Percentiles rank a stretch among this genome's conserved stretches.
Evolutionary conservation across 2,797 vertebrate genomes (phyloP).

Genomic region (Phrynocephalus forsythii): DNA sequence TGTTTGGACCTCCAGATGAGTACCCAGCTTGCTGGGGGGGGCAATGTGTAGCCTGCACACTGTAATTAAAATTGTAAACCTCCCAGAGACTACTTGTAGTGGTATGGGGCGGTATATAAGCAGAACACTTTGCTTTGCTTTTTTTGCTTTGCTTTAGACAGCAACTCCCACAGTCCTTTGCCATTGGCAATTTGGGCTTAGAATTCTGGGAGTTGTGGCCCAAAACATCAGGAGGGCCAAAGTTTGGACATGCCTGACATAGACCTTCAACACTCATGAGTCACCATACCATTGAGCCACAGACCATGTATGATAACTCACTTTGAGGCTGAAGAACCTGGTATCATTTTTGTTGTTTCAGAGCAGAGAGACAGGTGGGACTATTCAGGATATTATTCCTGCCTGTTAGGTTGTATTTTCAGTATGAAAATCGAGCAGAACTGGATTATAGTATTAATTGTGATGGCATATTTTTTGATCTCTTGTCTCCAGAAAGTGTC

Average conservation of each 20-base stretch:
- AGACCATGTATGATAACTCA: neutral
- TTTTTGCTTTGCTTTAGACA: too few relatives aligned
- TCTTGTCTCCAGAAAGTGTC: slow-evolving; percentile 90
- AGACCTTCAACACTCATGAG: neutral
- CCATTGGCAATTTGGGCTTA: too few relatives aligned
- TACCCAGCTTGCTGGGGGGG: too few relatives aligned
- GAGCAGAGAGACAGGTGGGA: neutral
- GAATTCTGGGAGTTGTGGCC: too few relatives aligned
- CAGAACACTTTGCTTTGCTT: too few relatives aligned
- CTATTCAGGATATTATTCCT: neutral
- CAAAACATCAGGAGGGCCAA: too few relatives aligned
- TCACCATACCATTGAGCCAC: neutral
- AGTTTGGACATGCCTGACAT: neutral
- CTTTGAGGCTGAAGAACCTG: neutral
- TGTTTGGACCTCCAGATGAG: too few relatives aligned
- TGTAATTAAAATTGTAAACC: too few relatives aligned
- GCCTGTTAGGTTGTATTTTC: neutral
- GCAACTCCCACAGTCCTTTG: too few relatives aligned
- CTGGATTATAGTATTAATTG: neutral
- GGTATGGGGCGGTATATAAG: too few relatives aligned
- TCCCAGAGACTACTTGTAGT: too few relatives aligned
- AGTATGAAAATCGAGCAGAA: neutral
- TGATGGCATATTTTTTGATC: neutral
- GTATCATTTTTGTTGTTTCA: neutral
- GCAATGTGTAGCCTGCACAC: too few relatives aligned